Conservation (phyloP, 2,888 invertebrate genomes). For the Sphaerophoria taeniata region DNA sequence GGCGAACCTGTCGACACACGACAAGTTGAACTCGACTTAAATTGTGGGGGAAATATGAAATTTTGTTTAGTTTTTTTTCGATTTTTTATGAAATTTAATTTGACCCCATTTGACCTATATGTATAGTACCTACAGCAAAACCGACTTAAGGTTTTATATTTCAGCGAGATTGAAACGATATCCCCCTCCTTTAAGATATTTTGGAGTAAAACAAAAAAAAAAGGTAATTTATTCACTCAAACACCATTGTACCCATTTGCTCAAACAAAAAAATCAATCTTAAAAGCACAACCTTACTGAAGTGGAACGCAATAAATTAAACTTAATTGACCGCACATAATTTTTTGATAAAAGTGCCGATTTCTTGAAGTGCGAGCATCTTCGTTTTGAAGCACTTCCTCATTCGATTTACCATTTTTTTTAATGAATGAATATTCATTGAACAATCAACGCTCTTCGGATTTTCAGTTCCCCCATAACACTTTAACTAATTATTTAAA, state of each 20-base stretch:
- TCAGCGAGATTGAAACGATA: too few species aligned
- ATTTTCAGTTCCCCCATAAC: background rate
- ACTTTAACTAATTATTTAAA: constrained; percentile 22
- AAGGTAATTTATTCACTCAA: too few species aligned
- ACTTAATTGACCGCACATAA: constrained; percentile 15
- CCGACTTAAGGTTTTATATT: too few species aligned
- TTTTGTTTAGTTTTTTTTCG: too few species aligned
- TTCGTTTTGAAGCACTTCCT: constrained; percentile 6
- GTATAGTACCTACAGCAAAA: too few species aligned
- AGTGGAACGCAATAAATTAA: constrained; percentile 15
- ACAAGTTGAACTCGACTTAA: too few species aligned
- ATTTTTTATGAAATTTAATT: too few species aligned
- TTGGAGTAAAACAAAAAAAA: too few species aligned
- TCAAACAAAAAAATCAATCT: background rate
- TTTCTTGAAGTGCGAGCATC: constrained; percentile 2
- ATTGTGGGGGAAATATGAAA: constrained; percentile 6
- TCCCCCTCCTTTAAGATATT: too few species aligned
- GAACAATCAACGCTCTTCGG: background rate
- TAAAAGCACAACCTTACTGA: background rate
- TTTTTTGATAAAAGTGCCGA: constrained; percentile 29
- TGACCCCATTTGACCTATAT: too few species aligned
- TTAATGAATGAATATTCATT: constrained; percentile 52
- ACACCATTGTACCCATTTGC: too few species aligned
- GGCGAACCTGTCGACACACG: too few species aligned
- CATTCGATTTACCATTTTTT: background rate